A percentile compares a stretch with the other conserved stretches of the same genome.
phyloP scores from a whole-genome alignment of 2,113 vertebrate species.

The Helogale parvula region DNA sequence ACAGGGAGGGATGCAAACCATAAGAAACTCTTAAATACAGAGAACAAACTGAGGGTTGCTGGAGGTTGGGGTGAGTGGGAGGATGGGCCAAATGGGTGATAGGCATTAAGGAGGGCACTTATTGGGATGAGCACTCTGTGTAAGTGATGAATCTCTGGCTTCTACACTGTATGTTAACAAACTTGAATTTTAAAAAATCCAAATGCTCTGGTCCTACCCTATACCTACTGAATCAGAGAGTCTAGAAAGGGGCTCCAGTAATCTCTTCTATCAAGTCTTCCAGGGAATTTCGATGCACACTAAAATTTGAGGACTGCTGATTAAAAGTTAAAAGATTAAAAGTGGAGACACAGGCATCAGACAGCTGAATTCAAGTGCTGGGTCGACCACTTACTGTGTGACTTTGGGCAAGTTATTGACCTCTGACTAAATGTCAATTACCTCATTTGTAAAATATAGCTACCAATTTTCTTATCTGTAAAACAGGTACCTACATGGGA shows the following conservation, averaged over 20 bases:
- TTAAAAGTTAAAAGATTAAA: conserved; percentile 14
- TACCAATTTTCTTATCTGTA: not conserved
- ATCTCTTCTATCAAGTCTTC: not conserved
- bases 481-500: not conserved
- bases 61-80: too few species aligned
- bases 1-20: too few species aligned
- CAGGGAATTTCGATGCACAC: not conserved
- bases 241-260: not conserved
- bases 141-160: too few species aligned
- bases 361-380: not conserved
- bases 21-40: too few species aligned
- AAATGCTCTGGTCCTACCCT: not conserved
- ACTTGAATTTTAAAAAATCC: not conserved
- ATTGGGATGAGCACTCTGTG: too few species aligned
- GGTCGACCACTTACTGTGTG: not conserved
- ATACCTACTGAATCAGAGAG: conserved; percentile 22
- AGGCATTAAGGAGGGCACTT: too few species aligned
- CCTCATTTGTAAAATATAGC: not conserved
- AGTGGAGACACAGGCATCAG: not conserved
- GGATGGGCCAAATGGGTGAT: too few species aligned
- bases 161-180: too few species aligned
- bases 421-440: conserved; percentile 21
- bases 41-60: too few species aligned
- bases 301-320: not conserved
- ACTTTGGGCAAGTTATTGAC: not conserved